Evolutionary conservation across 2,888 invertebrate species (phyloP), one percentile per base, ranked within the genome.

Genomic region (Acanthopleura granulata): DNA sequence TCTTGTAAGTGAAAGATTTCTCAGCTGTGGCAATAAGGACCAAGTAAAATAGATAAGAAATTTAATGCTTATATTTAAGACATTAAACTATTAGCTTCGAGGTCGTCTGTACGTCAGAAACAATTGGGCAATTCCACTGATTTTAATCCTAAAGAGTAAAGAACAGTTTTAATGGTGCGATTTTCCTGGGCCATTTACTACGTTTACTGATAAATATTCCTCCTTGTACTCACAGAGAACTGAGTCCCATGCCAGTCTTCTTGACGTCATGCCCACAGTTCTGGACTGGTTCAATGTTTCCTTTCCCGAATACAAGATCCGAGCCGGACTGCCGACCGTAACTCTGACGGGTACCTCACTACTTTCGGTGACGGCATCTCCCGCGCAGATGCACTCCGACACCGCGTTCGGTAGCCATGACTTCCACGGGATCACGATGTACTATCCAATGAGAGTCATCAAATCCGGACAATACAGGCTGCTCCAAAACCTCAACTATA

Each of bases 341-440:
- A 71, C 72, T 86, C 86, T 92, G n/a, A 91, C 92, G 76, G 94
- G 96, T 30, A 94, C 93, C 87, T 96, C 95, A 62, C 91, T 97
- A 74, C 89, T 97, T 73, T 94, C 95, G 0, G 91, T 96, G 74
- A 90, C 96, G 12, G 90, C 86, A 77, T 61, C 50, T 50, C 40
- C 61, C 40, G 29, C 62, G 50, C 40, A 49, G 18, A 25, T 16
- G 9, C 72, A 72, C 27, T 77, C 78, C 76, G 76, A 77, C 30
- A 72, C 75, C 0, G 92, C 95, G 70, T 97, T 94, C 90, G 95
- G 94, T 49, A 97, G 97, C 85, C 97, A 97, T 87, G 95, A 94
- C 83, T 94, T 95, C 88, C 97, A 97, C 89, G 97, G 97, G 92
- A 92, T 96, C 62, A 97, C 96, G 0, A 97, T 97, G 97, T 95